Base-by-base conservation (phyloP, 64 coral and sea anemone species). In the Porites lutea region DNA sequence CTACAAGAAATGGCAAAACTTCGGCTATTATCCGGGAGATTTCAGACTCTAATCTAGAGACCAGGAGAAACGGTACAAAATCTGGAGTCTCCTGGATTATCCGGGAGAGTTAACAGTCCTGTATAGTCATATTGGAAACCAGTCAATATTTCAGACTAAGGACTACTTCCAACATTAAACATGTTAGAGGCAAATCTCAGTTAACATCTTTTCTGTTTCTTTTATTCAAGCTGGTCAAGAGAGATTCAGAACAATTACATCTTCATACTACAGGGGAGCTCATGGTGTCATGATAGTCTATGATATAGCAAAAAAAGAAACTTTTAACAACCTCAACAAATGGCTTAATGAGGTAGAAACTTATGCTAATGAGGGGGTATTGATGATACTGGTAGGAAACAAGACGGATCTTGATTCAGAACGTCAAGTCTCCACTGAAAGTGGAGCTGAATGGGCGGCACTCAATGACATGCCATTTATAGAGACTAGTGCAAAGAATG, bases 221-320 rank as follows among this genome's bases (percentile, higher is more conserved):
- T 79, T 79, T 84, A 48, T 77, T 47, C 67, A 79, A 98, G 92
- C 96, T 92, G 96, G 96, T 5, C 96, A 98, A 86, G 96, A 98
- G 48, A 82, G 95, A 77, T 97, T 97, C 19, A 88, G 78, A 72
- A 97, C 95, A 44, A 97, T 97, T 68, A 97, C 95, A 44, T 97
- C 95, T 2, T 97, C 95, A 77, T 97, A 97, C 37, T 97, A 97
- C 58, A 84, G 96, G 65, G 96, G 96, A 54, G 96, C 96, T 47
- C 96, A 98, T 87, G 96, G 96, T 21, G 96, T 98, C 2, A 98
- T 98, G 96, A 98, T 98, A 71, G 76, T 98, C 63, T 98, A 98
- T 89, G 96, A 98, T 84, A 92, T 98, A 52, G 89, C 96, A 78
- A 95, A 88, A 52, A 89, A 89, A 89, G 96, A 98, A 84, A 92